Conservation (phyloP, 2,797 vertebrate species). For the Oryzias sinensis region DNA sequence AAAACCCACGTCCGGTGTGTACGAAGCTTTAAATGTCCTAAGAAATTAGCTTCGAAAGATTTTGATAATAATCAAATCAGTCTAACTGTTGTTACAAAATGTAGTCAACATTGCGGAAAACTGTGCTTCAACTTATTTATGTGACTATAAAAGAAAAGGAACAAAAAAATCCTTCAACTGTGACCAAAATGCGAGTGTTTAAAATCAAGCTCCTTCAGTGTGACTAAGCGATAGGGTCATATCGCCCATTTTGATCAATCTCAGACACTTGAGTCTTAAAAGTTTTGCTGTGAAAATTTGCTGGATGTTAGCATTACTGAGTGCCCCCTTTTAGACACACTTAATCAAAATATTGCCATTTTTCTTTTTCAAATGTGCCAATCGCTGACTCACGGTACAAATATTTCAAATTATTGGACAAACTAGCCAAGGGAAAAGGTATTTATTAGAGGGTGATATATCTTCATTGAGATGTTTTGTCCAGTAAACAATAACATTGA, state of each 20-base stretch:
- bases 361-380: constrained; percentile 41
- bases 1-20: too few species aligned
- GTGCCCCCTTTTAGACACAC: constrained; percentile 24
- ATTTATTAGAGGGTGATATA: constrained; percentile 74
- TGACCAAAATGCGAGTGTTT: constrained; percentile 70
- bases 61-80: too few species aligned
- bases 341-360: constrained; percentile 44
- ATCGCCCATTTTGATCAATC: constrained; percentile 53
- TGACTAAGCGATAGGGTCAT: constrained; percentile 60
- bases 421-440: constrained; percentile 68
- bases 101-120: too few species aligned
- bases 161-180: constrained; percentile 64
- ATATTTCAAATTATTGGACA: constrained; percentile 62
- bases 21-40: too few species aligned
- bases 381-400: constrained; percentile 72
- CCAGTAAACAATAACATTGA: constrained; percentile 60
- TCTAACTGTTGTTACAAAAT: constrained; percentile 43
- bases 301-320: constrained; percentile 55
- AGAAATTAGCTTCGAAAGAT: too few species aligned
- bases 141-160: constrained; percentile 24
- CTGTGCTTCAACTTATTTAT: too few species aligned
- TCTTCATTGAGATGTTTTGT: constrained; percentile 67
- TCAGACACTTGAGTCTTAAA: constrained; percentile 77
- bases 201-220: constrained; percentile 45
- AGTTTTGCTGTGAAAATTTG: constrained; percentile 68